Base-by-base conservation (phyloP, 2,797 vertebrate species). In the Poecilia wingei region DNA sequence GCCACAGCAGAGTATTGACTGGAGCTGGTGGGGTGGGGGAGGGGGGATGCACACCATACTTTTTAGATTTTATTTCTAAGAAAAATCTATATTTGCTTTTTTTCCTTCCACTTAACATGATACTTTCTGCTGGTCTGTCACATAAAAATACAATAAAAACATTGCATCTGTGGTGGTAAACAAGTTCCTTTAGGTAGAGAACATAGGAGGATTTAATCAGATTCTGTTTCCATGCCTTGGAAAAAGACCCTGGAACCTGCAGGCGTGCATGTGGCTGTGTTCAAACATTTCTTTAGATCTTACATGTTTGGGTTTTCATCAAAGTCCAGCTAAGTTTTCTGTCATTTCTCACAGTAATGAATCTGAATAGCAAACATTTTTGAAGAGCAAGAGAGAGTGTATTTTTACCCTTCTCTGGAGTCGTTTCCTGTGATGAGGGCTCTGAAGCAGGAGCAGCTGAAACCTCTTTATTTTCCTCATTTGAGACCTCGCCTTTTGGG, bases 341-440 rank as follows among this genome's bases (percentile, higher is more conserved):
- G 25, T 78, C 75, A 68, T 36, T 79, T 70, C 25, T 55, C 70
- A 74, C 43, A 41, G 18, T 18, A 51, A 45, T 76, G 9, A 59
- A 82, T n/a, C 8, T 55, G 53, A 86, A 74, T 71, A 77, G 4
- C 6, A 80, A 73, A 71, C 18, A 68, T 51, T 12, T 73, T 64
- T 45, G 22, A 72, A 70, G 43, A 46, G 72, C 75, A 8, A 51
- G 18, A n/a, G 18, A 0, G n/a, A 16, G n/a, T 51, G 18, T 71
- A 36, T 46, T 68, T 75, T 87, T 95, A 99, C 98, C 97, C 94
- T 98, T 99, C 89, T 99, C 98, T 69, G 98, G 97, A 0, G 97
- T 97, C 75, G 95, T 82, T 93, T 99, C 98, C 93, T 97, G 97
- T 80, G 97, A 97, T 2, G 97, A 96, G 0, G 97, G 95, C 89